A percentile compares a stretch with the other conserved stretches of the same genome.
Conservation (phyloP, 2,888 invertebrate species). For the Thereva nobilitata region DNA sequence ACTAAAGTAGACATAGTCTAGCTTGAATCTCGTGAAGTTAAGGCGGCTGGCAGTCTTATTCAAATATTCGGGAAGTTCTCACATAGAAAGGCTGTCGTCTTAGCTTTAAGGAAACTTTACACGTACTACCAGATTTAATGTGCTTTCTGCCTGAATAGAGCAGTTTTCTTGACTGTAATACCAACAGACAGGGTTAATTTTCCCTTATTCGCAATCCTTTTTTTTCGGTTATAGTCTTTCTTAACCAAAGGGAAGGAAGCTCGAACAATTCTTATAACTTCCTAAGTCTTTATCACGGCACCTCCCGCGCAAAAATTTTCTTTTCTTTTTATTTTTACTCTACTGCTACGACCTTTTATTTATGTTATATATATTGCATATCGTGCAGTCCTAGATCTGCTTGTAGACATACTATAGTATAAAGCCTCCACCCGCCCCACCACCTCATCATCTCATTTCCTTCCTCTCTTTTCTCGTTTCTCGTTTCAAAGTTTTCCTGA, state of each 20-base stretch:
- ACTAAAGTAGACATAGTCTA: no score
- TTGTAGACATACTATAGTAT: no score
- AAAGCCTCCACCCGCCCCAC: no score
- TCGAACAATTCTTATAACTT: background rate
- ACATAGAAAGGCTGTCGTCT: constrained; percentile 7
- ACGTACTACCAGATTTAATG: constrained; percentile 28
- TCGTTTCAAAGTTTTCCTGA: background rate
- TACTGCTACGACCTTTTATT: no score
- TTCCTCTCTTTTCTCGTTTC: background rate
- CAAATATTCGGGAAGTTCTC: constrained; percentile 1
- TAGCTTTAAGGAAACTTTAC: constrained; percentile 29
- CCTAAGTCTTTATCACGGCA: constrained; percentile 20
- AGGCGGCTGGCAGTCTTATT: constrained; percentile 7
- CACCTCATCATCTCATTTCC: no score
- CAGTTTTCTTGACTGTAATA: constrained; percentile 10
- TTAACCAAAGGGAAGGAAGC: no score
- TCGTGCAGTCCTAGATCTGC: no score
- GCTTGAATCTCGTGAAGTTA: no score
- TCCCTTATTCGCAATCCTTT: no score
- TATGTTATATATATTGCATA: no score
- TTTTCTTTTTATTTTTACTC: no score
- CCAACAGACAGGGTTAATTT: constrained; percentile 26
- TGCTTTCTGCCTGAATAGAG: constrained; percentile 33
- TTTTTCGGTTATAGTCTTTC: no score
- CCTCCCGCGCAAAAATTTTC: constrained; percentile 15